Conservation (phyloP, 2,113 vertebrate species). For the Redunca redunca region DNA sequence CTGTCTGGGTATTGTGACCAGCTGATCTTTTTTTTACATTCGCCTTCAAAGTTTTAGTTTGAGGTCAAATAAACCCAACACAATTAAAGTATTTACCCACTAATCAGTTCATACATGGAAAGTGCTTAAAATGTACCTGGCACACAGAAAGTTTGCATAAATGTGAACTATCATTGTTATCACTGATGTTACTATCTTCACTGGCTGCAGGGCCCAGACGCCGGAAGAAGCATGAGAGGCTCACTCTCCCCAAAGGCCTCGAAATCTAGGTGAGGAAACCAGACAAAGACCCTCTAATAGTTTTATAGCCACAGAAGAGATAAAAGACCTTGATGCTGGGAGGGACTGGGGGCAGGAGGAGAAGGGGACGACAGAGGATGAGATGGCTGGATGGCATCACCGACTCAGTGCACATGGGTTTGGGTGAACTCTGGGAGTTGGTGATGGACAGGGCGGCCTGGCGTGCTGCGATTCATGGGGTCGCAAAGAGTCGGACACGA, state of each 20-base stretch:
- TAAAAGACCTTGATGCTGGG: too few species aligned
- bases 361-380: too few species aligned
- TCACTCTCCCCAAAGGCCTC: not conserved
- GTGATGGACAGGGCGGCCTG: too few species aligned
- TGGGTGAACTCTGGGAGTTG: too few species aligned
- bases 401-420: fast-evolving
- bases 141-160: not conserved
- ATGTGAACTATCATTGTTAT: not conserved
- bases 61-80: not conserved
- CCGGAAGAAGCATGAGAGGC: not conserved
- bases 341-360: too few species aligned
- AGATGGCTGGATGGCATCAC: too few species aligned
- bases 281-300: not conserved
- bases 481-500: too few species aligned
- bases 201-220: not conserved
- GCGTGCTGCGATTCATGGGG: fast-evolving
- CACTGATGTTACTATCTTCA: too few species aligned
- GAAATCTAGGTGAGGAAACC: not conserved
- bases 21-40: not conserved
- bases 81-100: not conserved
- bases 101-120: not conserved
- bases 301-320: not conserved
- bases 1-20: not conserved
- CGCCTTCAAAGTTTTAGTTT: not conserved
- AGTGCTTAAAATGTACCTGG: not conserved